Conservation (phyloP, 2,113 vertebrate species). For the Ammodytes dubius region DNA sequence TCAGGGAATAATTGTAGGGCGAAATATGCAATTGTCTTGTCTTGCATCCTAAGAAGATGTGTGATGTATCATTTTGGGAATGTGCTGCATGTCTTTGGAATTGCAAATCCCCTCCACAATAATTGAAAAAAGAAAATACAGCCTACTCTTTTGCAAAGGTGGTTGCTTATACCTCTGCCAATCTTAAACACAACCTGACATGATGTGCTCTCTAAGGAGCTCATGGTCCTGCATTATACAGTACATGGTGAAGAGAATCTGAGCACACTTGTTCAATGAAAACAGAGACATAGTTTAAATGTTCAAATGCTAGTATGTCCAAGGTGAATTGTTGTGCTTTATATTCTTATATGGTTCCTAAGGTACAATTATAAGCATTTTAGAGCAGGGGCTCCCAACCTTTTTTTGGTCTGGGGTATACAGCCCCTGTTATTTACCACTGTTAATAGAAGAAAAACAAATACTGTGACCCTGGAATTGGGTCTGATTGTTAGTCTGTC, state of each 20-base stretch:
- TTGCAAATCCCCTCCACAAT: background rate
- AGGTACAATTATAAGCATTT: conserved; percentile 19
- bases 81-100: background rate
- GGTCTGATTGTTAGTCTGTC: background rate
- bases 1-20: background rate
- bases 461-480: background rate
- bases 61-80: conserved; percentile 12
- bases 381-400: background rate
- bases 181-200: conserved; percentile 22
- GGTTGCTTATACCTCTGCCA: background rate
- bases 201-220: conserved; percentile 10
- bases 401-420: background rate
- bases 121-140: background rate
- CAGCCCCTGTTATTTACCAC: background rate
- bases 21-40: conserved; percentile 19
- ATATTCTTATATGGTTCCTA: background rate
- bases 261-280: conserved; percentile 7
- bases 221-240: conserved; percentile 17
- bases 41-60: background rate
- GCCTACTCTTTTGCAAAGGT: background rate
- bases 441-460: background rate
- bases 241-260: conserved; percentile 16
- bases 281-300: conserved; percentile 3
- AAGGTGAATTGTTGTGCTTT: conserved; percentile 18
- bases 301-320: background rate